Base-by-base conservation (phyloP, 2,888 invertebrate species). In the Tinea semifulvella region DNA sequence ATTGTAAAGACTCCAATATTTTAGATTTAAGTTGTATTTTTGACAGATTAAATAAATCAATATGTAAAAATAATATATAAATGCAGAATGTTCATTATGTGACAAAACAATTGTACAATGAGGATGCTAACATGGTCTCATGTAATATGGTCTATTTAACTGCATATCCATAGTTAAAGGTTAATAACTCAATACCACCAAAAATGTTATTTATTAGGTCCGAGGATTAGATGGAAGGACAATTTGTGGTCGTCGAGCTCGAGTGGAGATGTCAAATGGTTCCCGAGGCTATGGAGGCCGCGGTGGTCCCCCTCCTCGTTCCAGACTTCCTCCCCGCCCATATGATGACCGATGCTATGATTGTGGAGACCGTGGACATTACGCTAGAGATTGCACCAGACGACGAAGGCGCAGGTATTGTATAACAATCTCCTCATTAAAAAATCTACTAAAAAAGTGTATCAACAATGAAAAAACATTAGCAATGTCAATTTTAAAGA, bases 321-420 rank as follows among this genome's bases (percentile, higher is more conserved):
- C 82, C 2, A 72, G 83, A 2, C 67, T 84, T 42, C 88, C 89
- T n/a, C 90, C 93, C 14, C 91, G 93, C 60, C 90, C 94, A 54
- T 92, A 94, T 7, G 94, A 94, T 59, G 96, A 96, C 75, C 88
- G 93, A 49, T 96, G 96, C 71, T 96, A 96, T 64, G 95, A 96
- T 63, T 96, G 96, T 72, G 96, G 96, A 26, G 94, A 94, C 58
- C 84, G 94, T 50, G 96, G 96, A 6, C 96, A 96, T 68, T 96
- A 95, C 68, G 96, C 96, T 43, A 85, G 96, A 53, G 94, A 96
- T 67, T 96, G 96, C 70, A 86, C 88, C 47, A 84, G 90, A 50
- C 88, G 90, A 58, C 83, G 88, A 52, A 85, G 87, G 68, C 74
- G 82, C 68, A 80, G 81, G 81, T 81, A 43, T 26, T 22, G 3